phyloP scores from a whole-genome alignment of 1,140 invertebrate species.

The Drosophila nasuta region DNA sequence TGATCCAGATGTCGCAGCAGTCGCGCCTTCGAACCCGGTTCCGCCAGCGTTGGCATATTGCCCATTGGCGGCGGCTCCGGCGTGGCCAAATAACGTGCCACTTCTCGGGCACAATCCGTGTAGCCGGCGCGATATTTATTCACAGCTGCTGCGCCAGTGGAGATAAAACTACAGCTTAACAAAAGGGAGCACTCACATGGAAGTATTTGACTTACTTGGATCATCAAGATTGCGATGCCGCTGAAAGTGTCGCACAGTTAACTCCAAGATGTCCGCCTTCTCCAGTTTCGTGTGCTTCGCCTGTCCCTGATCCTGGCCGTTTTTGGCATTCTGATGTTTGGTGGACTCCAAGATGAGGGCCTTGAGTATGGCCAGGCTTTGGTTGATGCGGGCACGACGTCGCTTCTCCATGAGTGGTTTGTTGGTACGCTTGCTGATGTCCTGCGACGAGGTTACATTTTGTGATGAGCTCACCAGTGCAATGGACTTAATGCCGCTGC shows the following conservation, averaged over 20 bases:
- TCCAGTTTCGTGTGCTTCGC: slow-evolving; percentile 92
- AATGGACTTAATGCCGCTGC: slow-evolving; percentile 78
- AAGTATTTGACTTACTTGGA: slow-evolving; percentile 85
- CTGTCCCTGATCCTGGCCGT: slow-evolving; percentile 87
- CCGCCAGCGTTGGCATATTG: slow-evolving; percentile 88
- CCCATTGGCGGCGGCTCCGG: slow-evolving; percentile 87
- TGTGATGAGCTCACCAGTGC: slow-evolving; percentile 81
- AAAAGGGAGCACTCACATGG: not conserved
- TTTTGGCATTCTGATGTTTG: slow-evolving; percentile 85
- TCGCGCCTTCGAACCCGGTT: slow-evolving; percentile 89
- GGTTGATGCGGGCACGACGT: slow-evolving; percentile 94
- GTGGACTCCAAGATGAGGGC: slow-evolving; percentile 90
- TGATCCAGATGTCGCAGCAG: slow-evolving; percentile 90
- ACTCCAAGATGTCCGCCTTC: slow-evolving; percentile 96
- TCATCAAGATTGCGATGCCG: slow-evolving; percentile 89
- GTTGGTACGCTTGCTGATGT: slow-evolving; percentile 87
- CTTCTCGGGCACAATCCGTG: slow-evolving; percentile 92
- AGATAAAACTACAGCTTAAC: not conserved
- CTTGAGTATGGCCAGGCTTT: slow-evolving; percentile 94
- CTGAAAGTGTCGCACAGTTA: slow-evolving; percentile 95
- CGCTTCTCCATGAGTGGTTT: slow-evolving; percentile 97
- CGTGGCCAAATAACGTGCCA: slow-evolving; percentile 88
- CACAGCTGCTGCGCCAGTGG: slow-evolving; percentile 84
- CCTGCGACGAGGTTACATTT: slow-evolving; percentile 83
- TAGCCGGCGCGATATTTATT: slow-evolving; percentile 89